Evolutionary conservation across 2,888 invertebrate genomes (phyloP), one percentile per base, ranked within the genome.

Genomic region (Carabus problematicus): DNA sequence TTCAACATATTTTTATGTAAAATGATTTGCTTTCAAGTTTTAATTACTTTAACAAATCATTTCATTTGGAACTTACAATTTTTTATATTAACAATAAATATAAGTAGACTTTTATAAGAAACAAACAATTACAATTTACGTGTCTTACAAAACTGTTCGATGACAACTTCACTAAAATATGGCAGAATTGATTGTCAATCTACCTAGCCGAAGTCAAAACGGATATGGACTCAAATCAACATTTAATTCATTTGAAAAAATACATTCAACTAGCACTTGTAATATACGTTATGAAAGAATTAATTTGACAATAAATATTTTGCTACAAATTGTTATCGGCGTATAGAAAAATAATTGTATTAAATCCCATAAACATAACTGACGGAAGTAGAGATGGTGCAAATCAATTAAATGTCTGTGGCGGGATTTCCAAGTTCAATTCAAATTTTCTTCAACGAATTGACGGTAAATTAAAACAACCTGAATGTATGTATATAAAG

Each of bases 181-280:
- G 66, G 66, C 66, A 66, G 66, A 66, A 66, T 66, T 66, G 66
- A 66, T 66, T 66, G 66, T 66, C 66, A 66, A 64, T 64, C 64
- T 64, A 43, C 12, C 47, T 49, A 63, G 40, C 40, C 19, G 52
- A 11, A n/a, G 54, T 40, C n/a, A 18, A 58, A 66, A 58, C 66
- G 66, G 66, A 66, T 58, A 43, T 66, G 9, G 43, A 58, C 40
- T 66, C 66, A 66, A 66, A 49, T 66, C 41, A 16, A 12, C 11
- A 18, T 66, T 66, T 59, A 66, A 49, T 45, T 4, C 18, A 16
- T 29, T 29, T 29, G 2, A 29, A 29, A n/a, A 29, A 29, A 6
- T 6, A 29, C 29, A 29, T 29, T 3, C 29, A 3, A 29, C 29
- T 29, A 29, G 29, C 29, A 29, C 6, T 29, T 29, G 29, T 29